These are phyloP conservation scores for Oncorhynchus tshawytscha DNA, from an alignment of 2,113 vertebrate genomes.

Conservation along the genomic window DNA sequence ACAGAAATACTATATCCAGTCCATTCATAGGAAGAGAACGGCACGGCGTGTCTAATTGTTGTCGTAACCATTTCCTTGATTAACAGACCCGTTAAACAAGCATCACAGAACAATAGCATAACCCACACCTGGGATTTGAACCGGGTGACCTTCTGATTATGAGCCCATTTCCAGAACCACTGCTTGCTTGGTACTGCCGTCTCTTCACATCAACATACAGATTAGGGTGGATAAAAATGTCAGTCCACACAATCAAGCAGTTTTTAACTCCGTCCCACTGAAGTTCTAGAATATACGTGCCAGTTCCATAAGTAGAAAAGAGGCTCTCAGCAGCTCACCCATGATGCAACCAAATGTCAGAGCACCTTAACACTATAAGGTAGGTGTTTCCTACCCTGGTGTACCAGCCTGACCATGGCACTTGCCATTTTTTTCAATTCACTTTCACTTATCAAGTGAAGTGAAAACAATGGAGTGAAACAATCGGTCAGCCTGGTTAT, in stretches of 20 bases:
- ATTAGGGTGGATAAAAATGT: constrained; percentile 53
- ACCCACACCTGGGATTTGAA: constrained; percentile 55
- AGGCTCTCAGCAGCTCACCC: no score
- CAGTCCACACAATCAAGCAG: constrained; percentile 36
- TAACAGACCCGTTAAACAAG: constrained; percentile 27
- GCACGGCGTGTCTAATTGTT: constrained; percentile 10
- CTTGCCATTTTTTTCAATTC: no score
- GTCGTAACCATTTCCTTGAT: constrained; percentile 39
- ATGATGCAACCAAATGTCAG: no score
- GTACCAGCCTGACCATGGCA: no score
- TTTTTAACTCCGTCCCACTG: constrained; percentile 14
- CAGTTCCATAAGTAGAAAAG: no score
- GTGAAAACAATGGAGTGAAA: no score
- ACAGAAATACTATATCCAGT: not conserved
- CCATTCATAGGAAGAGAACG: not conserved
- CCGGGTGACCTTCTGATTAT: constrained; percentile 52
- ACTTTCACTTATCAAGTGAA: no score
- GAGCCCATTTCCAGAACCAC: no score
- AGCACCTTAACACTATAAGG: no score
- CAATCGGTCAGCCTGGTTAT: no score
- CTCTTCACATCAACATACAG: constrained; percentile 66
- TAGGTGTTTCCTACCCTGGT: no score
- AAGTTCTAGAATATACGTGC: no score
- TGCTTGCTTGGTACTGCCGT: not conserved
- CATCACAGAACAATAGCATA: constrained; percentile 17